Conservation (phyloP, 2,113 vertebrate genomes). For the Jacana jacana region DNA sequence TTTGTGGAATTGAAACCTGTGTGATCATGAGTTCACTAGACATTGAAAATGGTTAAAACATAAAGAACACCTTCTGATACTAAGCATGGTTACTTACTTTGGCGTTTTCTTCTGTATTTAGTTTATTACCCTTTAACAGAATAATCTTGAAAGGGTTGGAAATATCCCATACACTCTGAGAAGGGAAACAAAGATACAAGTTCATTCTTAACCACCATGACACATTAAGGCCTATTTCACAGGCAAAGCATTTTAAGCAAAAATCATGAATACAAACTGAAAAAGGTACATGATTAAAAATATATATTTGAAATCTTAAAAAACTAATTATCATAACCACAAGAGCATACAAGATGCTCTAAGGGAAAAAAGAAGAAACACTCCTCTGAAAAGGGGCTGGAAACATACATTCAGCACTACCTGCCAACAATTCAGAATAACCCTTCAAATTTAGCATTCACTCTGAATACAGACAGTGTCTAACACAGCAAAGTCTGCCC, state of each 20-base stretch:
- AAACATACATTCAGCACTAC: neutral
- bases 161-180: conserved; percentile 89
- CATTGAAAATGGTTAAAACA: neutral
- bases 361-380: neutral
- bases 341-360: neutral
- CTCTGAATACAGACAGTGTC: neutral
- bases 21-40: neutral
- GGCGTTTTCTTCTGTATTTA: conserved; percentile 94
- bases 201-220: neutral
- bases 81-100: conserved; percentile 80
- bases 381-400: neutral
- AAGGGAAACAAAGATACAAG: neutral
- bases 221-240: neutral
- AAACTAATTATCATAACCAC: neutral
- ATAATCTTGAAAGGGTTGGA: conserved; percentile 84
- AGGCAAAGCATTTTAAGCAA: neutral
- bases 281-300: neutral
- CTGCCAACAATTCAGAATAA: neutral
- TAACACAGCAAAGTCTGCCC: neutral
- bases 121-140: conserved; percentile 89
- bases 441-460: neutral
- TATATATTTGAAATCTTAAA: neutral
- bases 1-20: neutral
- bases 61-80: neutral
- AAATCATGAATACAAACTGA: neutral